Evolutionary conservation across 2,113 vertebrate genomes (phyloP), one percentile per base, ranked within the genome.

Genomic region (Upupa epops): DNA sequence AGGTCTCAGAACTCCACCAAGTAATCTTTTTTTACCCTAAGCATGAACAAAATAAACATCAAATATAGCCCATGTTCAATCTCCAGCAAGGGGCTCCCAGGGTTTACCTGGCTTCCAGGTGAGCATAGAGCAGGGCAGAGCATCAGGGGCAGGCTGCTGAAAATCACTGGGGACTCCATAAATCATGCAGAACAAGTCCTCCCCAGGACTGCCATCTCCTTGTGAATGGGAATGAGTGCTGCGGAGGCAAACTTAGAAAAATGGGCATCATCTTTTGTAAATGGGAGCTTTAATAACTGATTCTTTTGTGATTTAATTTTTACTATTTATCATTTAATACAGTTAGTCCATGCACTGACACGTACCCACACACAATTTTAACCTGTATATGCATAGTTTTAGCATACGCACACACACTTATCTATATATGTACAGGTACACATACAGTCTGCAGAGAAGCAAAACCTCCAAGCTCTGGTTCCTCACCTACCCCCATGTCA

Each of bases 221-320:
- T 14, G 29, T 55, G 13, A 28, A 9, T 9, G 26, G 18, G 13
- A 64, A n/a, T 15, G 37, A 51, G 15, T 10, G 25, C 6, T 55
- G 3, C 4, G 11, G 32, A 75, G n/a, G 14, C 4, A 5, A n/a
- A 7, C 13, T 36, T 72, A 74, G 46, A 89, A 85, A 69, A 19
- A 37, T 0, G 48, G 31, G 0, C 4, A 61, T 6, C 0, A 0
- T 11, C 54, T 63, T 58, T 42, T 19, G 4, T 49, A 56, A 84
- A 31, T 2, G 1, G 5, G 14, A 49, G 31, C 2, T 60, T 54
- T 68, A 17, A 42, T 42, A 42, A 42, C 15, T 11, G 11, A 42
- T 42, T 42, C 11, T 42, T 42, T 42, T 42, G 15, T 42, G 40
- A 42, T 42, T 42, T 42, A 11, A 42, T 15, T 42, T 42, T 42